Evolutionary conservation across 2,888 invertebrate genomes (phyloP).

Genomic region (Lasioglossum morio): DNA sequence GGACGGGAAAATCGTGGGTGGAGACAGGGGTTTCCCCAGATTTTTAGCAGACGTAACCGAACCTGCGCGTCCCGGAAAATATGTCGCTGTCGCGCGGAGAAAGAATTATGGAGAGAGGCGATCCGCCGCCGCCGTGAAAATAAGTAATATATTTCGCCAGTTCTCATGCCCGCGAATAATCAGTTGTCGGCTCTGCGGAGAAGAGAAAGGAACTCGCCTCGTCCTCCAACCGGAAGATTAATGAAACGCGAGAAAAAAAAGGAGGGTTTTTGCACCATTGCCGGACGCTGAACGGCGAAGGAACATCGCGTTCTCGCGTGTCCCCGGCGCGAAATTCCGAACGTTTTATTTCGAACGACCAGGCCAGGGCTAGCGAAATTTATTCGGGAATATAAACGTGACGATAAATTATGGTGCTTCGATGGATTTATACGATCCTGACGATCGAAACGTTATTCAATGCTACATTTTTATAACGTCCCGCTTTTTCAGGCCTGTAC

Average conservation of each 20-base stretch:
- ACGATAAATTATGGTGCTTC: conserved; percentile 34
- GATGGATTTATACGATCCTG: conserved; percentile 10
- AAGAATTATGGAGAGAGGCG: conserved; percentile 49
- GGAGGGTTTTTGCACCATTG: conserved; percentile 23
- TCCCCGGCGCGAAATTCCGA: conserved; percentile 30
- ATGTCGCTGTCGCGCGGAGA: conserved; percentile 37
- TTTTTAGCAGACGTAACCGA: conserved; percentile 26
- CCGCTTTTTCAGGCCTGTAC: background rate
- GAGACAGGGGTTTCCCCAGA: background rate
- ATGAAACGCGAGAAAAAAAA: conserved; percentile 53
- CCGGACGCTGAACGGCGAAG: conserved; percentile 16
- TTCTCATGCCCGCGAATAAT: conserved; percentile 43
- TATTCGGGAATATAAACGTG: conserved; percentile 34
- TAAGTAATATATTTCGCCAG: conserved; percentile 52
- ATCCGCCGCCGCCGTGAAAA: conserved; percentile 29
- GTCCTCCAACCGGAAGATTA: conserved; percentile 43
- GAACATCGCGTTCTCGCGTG: conserved; percentile 21
- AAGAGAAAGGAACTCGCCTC: conserved; percentile 23
- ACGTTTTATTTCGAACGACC: conserved; percentile 27
- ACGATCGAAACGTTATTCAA: conserved; percentile 19
- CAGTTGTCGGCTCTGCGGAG: conserved; percentile 31
- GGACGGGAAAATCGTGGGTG: background rate
- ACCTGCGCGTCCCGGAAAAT: conserved; percentile 19
- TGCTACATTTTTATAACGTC: conserved; percentile 1
- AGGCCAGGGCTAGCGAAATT: conserved; percentile 34